Base-by-base conservation (phyloP, 2,797 vertebrate species). In the Florisuga fusca region DNA sequence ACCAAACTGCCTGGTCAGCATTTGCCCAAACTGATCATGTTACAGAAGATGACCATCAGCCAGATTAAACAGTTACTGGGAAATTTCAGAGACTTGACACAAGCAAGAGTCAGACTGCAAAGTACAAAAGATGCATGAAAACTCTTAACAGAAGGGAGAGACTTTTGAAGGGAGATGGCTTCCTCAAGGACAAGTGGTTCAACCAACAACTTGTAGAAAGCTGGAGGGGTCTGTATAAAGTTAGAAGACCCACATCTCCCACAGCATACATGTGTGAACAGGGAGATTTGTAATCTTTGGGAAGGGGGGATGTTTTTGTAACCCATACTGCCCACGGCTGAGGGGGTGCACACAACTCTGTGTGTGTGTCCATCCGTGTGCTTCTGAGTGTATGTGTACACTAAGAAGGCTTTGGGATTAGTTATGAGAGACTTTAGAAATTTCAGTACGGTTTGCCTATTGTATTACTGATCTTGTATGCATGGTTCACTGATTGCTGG, bases 281-380 rank as follows among this genome's bases (percentile, higher is more conserved):
- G 59, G 43, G 46, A 84, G 61, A 55, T 33, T 27, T 23, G 29
- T 31, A 50, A 6, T 59, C 48, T 71, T 77, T 20, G 45, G 71
- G 34, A 84, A 81, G 43, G 2, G 3, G 15, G 27, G 2, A 3
- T 36, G 45, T 14, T 84, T 81, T 61, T 81, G 46, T 62, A 87
- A 89, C 74, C 14, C 46, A 7, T 25, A 31, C 19, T 50, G 61
- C 48, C 38, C 34, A 25, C 0, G 3, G 43, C 14, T 11, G 16
- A 73, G 6, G 6, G 29, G 6, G 4, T 36, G 27, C 20, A 21
- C 20, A 73, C 38, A 59, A 9, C 16, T 55, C 48, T 6, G 20
- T 1, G 0, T 22, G 36, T 2, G 0, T 27, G 12, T 7, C 48
- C 48, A 10, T 19, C 34, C 12, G 0, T 4, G 6, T 58, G 45